Evolutionary conservation across 2,888 invertebrate species (phyloP), one percentile per base, ranked within the genome.

Genomic region (Aphrophora alni): DNA sequence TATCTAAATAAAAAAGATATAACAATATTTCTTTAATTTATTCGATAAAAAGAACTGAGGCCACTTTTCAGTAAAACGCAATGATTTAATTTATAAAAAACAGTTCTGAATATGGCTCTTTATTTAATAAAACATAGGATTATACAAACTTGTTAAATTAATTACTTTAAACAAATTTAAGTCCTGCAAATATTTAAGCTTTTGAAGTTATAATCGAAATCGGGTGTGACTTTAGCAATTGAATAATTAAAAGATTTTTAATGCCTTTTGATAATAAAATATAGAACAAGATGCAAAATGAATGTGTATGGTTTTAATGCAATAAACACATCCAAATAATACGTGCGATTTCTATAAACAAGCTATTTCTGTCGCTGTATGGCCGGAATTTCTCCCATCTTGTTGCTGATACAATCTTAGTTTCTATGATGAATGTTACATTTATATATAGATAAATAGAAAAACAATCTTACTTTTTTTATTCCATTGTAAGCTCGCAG

Each of bases 401-500:
- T 73, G 75, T 75, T 77, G 81, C 75, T 70, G 75, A 78, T 76
- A 70, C 78, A 21, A 33, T 68, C 38, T 51, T 73, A 72, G 8
- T 44, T 74, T 70, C 59, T 74, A 77, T 70, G 59, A 78, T 68
- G 44, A 81, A 38, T 69, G 74, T 69, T 73, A 78, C 73, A 78
- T 75, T 78, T 77, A 69, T 81, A 81, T 81, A 78, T 75, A 81
- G 77, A 78, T 78, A 81, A 74, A 70, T 78, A 70, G 78, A 81
- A 78, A 81, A 81, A 81, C 78, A 71, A 78, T 75, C 69, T 78
- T 74, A 38, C 68, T 68, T 51, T 75, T 51, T 81, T 44, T 81
- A 77, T 78, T 78, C 59, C 44, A 73, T 44, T 75, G 74, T 81
- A 81, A 81, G 81, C 81, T 81, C 81, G 81, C 81, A 81, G 27